phyloP scores from a whole-genome alignment of 2,888 invertebrate genomes.

The Meteorus cinctellus region DNA sequence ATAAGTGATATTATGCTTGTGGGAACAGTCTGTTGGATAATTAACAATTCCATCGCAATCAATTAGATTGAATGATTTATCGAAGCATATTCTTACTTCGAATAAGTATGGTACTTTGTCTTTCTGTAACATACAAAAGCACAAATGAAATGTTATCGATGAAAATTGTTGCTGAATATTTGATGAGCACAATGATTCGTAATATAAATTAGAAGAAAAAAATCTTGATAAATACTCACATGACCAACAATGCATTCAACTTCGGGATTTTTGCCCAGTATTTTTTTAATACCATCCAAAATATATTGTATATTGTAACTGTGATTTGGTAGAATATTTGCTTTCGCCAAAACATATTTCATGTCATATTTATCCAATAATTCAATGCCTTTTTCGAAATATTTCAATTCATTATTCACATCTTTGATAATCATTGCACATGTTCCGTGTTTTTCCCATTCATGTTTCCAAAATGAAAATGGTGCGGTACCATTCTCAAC shows the following conservation, averaged over 20 bases:
- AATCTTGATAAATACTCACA: constrained; percentile 60
- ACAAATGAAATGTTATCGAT: constrained; percentile 1
- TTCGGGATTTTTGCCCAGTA: constrained; percentile 77
- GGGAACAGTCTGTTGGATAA: constrained; percentile 79
- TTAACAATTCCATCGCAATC: constrained; percentile 80
- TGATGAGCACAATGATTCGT: not conserved
- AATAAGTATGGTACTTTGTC: constrained; percentile 78
- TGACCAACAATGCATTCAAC: constrained; percentile 79
- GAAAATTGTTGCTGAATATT: not conserved
- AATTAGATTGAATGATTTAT: constrained; percentile 78
- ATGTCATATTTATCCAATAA: constrained; percentile 79
- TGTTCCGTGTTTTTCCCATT: constrained; percentile 89
- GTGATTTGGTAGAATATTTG: constrained; percentile 77
- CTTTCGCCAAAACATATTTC: constrained; percentile 76
- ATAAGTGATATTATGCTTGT: constrained; percentile 76
- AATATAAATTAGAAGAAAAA: not conserved
- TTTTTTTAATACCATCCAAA: constrained; percentile 75
- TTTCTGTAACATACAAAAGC: constrained; percentile 65
- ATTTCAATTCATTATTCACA: constrained; percentile 79
- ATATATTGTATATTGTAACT: constrained; percentile 67
- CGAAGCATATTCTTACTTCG: constrained; percentile 85
- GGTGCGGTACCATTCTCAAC: constrained; percentile 77
- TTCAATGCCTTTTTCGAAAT: constrained; percentile 80
- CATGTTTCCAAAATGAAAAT: constrained; percentile 84
- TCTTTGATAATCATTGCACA: constrained; percentile 79